phyloP scores from a whole-genome alignment of 2,888 invertebrate species.

The Hirtodrosophila confusa region DNA sequence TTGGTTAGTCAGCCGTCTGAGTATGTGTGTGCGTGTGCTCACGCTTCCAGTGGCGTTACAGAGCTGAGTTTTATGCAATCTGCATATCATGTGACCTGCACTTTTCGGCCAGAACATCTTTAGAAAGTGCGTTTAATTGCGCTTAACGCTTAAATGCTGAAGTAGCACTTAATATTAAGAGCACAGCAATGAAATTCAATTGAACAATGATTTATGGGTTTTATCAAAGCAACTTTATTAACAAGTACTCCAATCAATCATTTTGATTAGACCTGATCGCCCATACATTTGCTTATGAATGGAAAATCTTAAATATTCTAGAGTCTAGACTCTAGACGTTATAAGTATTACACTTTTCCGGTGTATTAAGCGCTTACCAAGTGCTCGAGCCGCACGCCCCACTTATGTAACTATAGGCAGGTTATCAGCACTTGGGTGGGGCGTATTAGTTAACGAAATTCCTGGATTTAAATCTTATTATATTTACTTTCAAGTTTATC shows the following conservation, averaged over 20 bases:
- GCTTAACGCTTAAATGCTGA: constrained; percentile 8
- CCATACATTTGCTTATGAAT: constrained; percentile 32
- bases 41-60: constrained; percentile 36
- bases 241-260: constrained; percentile 59
- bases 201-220: constrained; percentile 68
- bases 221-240: constrained; percentile 38
- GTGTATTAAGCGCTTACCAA: constrained; percentile 14
- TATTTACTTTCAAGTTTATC: constrained; percentile 16
- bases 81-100: constrained; percentile 65
- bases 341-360: constrained; percentile 24
- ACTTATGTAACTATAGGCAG: constrained; percentile 55
- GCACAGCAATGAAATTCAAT: constrained; percentile 49
- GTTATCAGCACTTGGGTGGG: constrained; percentile 43
- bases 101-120: constrained; percentile 28
- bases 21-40: constrained; percentile 10
- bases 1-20: constrained; percentile 31
- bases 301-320: constrained; percentile 29
- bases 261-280: constrained; percentile 55
- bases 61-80: constrained; percentile 75
- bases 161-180: constrained; percentile 22
- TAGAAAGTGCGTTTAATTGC: background rate
- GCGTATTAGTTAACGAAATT: constrained; percentile 25
- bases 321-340: constrained; percentile 15
- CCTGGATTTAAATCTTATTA: constrained; percentile 14
- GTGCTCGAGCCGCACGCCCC: constrained; percentile 29